Percentiles rank a stretch among this genome's conserved stretches.
Conservation (phyloP, 2,888 invertebrate genomes). For the Campoplex capitator region DNA sequence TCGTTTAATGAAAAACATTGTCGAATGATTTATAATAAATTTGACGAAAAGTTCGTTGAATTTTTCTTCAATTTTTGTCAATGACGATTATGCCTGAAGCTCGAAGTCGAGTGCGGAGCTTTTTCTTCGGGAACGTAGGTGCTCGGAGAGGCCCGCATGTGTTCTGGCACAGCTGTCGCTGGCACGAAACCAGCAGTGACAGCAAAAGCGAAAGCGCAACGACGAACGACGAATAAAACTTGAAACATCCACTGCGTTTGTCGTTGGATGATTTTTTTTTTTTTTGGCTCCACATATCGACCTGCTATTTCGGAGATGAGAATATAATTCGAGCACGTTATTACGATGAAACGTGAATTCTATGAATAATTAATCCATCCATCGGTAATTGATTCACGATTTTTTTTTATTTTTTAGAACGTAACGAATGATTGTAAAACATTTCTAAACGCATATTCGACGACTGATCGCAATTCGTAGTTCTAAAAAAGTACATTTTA, state of each 20-base stretch:
- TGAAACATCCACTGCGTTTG: slow-evolving; percentile 41
- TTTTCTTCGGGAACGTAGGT: slow-evolving; percentile 21
- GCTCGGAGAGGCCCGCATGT: slow-evolving; percentile 52
- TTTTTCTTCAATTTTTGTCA: neutral
- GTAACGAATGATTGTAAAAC: neutral
- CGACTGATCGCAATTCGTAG: neutral
- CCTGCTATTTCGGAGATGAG: neutral
- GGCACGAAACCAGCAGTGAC: slow-evolving; percentile 59
- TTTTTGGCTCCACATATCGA: neutral
- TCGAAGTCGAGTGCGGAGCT: slow-evolving; percentile 13
- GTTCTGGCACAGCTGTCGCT: slow-evolving; percentile 65
- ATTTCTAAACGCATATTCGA: neutral
- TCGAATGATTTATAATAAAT: neutral
- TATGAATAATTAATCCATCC: neutral
- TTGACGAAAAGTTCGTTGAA: neutral
- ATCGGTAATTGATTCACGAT: neutral
- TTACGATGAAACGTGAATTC: neutral
- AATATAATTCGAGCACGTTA: neutral
- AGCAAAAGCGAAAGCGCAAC: slow-evolving; percentile 48
- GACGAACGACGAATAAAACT: slow-evolving; percentile 47
- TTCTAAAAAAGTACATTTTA: neutral
- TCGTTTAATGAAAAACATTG: neutral
- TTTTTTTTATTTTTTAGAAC: neutral
- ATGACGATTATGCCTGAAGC: neutral
- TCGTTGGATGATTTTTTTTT: slow-evolving; percentile 1